These are phyloP conservation scores for Athrips mouffetella DNA, from an alignment of 2,888 invertebrate species.

Conservation along the genomic window DNA sequence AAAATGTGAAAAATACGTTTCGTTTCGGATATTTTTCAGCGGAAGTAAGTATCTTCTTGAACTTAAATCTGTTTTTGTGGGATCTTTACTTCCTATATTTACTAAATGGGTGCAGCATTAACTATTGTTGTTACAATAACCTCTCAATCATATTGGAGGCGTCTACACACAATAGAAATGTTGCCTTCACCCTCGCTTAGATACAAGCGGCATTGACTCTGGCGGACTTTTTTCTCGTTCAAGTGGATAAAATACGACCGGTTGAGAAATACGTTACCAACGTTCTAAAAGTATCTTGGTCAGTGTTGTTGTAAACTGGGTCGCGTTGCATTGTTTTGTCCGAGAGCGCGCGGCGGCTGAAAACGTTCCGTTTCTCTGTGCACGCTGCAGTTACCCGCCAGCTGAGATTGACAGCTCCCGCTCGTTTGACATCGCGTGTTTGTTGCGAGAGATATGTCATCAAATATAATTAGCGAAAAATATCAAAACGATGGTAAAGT, in stretches of 20 bases:
- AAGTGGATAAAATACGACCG: slow-evolving; percentile 30
- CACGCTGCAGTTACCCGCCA: slow-evolving; percentile 56
- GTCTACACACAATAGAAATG: slow-evolving; percentile 34
- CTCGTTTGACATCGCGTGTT: slow-evolving; percentile 19
- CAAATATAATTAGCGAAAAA: slow-evolving; percentile 62
- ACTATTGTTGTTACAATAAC: slow-evolving; percentile 24
- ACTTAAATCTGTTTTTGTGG: not conserved
- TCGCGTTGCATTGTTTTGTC: slow-evolving; percentile 57
- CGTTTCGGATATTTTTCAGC: slow-evolving; percentile 22
- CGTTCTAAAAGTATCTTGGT: slow-evolving; percentile 28
- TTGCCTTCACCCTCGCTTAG: slow-evolving; percentile 40
- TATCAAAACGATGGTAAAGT: slow-evolving; percentile 59
- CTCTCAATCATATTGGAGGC: slow-evolving; percentile 20
- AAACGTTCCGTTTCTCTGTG: slow-evolving; percentile 52
- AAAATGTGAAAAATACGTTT: slow-evolving; percentile 27
- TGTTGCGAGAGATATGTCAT: slow-evolving; percentile 64
- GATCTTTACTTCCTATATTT: slow-evolving; percentile 17
- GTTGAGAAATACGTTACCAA: slow-evolving; percentile 30
- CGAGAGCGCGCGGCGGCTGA: slow-evolving; percentile 35
- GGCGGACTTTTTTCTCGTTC: slow-evolving; percentile 2
- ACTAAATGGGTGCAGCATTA: slow-evolving; percentile 14
- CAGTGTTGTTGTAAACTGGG: slow-evolving; percentile 41
- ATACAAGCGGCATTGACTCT: slow-evolving; percentile 41
- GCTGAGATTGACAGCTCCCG: slow-evolving; percentile 56
- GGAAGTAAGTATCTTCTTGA: slow-evolving; percentile 17